Evolutionary conservation across 2,113 vertebrate genomes (phyloP).

Genomic region (Neolamprologus cancellatus): DNA sequence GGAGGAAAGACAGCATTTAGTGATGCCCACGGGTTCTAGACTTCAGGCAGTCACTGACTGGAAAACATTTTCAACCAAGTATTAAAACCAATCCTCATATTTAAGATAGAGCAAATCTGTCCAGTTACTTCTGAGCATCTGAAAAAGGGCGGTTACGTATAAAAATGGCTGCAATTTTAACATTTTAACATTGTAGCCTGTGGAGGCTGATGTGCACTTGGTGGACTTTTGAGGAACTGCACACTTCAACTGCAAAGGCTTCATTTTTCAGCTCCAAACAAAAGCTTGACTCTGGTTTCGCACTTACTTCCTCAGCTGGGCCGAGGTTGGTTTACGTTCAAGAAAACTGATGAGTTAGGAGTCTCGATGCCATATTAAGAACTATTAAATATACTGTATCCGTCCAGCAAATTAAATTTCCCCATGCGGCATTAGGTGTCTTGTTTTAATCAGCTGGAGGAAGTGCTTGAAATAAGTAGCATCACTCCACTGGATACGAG

Average conservation of each 20-base stretch:
- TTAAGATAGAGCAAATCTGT: accelerated
- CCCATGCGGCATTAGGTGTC: background rate
- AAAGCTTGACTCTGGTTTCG: background rate
- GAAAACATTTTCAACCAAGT: accelerated
- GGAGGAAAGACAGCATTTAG: accelerated
- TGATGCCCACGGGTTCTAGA: accelerated
- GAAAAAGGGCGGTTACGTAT: accelerated
- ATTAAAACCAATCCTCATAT: background rate
- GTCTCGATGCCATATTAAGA: background rate
- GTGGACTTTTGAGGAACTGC: background rate
- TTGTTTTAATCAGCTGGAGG: background rate
- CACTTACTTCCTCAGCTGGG: background rate
- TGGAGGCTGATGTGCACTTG: background rate
- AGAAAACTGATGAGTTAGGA: background rate
- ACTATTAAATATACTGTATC: background rate
- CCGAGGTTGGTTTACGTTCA: background rate
- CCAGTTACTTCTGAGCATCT: background rate
- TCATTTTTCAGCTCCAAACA: background rate
- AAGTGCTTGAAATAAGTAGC: background rate
- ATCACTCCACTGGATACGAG: background rate
- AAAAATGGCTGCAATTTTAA: background rate
- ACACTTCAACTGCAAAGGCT: background rate
- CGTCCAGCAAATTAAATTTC: background rate
- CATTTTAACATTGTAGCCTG: background rate
- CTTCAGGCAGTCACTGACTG: background rate